These are phyloP conservation scores for Puntigrus tetrazona DNA, from an alignment of 2,113 vertebrate genomes.

Conservation along the genomic window DNA sequence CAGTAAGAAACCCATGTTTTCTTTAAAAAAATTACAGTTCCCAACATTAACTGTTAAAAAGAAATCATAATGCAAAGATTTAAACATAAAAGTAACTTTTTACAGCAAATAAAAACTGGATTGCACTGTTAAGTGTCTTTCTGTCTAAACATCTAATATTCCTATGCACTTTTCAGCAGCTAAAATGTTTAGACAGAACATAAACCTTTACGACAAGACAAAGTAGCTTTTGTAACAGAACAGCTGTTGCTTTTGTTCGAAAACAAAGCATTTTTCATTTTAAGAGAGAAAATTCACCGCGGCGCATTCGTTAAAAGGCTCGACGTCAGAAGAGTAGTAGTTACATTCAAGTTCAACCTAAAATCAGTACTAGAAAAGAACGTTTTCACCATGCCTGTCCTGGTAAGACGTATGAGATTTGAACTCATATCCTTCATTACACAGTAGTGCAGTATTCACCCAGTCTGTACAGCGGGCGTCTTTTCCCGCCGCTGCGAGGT, in stretches of 20 bases:
- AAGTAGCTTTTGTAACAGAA: neutral
- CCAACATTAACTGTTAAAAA: neutral
- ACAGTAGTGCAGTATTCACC: slow-evolving; percentile 16
- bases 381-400: neutral
- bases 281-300: neutral
- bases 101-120: slow-evolving; percentile 4
- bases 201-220: neutral
- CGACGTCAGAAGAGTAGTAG: neutral
- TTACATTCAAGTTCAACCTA: slow-evolving; percentile 22
- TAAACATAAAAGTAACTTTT: neutral
- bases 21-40: neutral
- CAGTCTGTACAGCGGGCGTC: neutral
- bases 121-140: neutral
- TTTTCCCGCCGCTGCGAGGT: neutral
- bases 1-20: slow-evolving; percentile 8
- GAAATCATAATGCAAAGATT: neutral
- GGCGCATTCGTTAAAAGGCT: neutral
- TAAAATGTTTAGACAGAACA: neutral
- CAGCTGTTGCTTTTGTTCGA: neutral
- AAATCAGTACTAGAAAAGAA: neutral
- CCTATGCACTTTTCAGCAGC: neutral
- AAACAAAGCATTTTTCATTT: neutral
- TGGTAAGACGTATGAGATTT: slow-evolving; percentile 8
- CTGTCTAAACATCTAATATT: neutral
- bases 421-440: slow-evolving; percentile 11